Evolutionary conservation across 2,797 vertebrate genomes (phyloP).

Genomic region (Pristis pectinata): DNA sequence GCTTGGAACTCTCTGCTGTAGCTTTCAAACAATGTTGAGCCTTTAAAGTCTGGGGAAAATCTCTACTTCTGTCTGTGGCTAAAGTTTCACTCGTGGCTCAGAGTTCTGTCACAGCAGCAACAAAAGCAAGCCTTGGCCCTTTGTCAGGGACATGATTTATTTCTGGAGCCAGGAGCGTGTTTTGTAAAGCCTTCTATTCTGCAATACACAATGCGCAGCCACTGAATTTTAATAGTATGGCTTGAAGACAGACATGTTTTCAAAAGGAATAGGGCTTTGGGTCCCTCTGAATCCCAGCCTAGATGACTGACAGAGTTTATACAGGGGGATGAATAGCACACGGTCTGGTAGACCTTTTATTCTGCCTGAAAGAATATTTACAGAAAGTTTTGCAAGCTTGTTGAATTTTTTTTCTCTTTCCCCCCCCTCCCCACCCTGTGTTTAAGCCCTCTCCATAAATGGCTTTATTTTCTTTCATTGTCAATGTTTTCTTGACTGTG

Average conservation of each 20-base stretch:
- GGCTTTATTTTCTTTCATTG: constrained; percentile 38
- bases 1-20: neutral
- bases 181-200: constrained; percentile 38
- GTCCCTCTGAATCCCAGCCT: constrained; percentile 36
- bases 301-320: constrained; percentile 38
- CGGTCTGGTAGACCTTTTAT: constrained; percentile 37
- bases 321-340: constrained; percentile 36
- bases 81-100: constrained; percentile 29
- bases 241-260: constrained; percentile 37
- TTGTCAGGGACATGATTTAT: constrained; percentile 38
- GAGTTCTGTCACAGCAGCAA: constrained; percentile 35
- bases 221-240: constrained; percentile 38
- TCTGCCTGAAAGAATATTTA: constrained; percentile 45
- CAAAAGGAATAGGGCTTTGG: constrained; percentile 34
- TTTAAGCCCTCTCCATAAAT: constrained; percentile 36
- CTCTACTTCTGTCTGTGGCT: constrained; percentile 28
- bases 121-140: constrained; percentile 35
- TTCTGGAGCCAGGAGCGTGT: constrained; percentile 38
- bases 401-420: constrained; percentile 40
- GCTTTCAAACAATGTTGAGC: neutral
- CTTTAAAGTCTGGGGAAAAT: constrained; percentile 33
- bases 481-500: constrained; percentile 36
- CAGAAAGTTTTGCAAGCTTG: constrained; percentile 42
- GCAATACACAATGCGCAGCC: constrained; percentile 29
- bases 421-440: constrained; percentile 39